A percentile compares a stretch with the other conserved stretches of the same genome.
Evolutionary conservation across 2,113 vertebrate genomes (phyloP).

Genomic region (Orientallactaga bullata): DNA sequence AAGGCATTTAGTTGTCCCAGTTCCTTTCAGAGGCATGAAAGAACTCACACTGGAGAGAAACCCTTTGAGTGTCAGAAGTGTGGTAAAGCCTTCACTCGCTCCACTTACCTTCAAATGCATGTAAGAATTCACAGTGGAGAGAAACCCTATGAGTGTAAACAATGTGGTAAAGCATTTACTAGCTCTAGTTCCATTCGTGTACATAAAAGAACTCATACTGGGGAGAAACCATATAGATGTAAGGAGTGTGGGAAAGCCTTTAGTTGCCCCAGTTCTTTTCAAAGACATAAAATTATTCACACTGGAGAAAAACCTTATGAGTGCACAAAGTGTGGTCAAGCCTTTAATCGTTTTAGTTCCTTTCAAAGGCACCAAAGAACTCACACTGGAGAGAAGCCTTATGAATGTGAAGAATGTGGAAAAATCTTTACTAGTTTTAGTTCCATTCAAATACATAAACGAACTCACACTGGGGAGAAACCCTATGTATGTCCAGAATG

Average conservation of each 20-base stretch:
- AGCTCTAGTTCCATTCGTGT: background rate
- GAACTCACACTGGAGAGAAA: background rate
- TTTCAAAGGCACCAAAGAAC: background rate
- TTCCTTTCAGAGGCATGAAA: background rate
- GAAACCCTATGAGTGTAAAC: background rate
- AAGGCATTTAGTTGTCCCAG: background rate
- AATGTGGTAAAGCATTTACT: background rate
- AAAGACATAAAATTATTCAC: background rate
- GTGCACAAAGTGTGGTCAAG: background rate
- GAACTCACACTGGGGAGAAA: background rate
- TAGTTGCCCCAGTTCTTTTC: background rate
- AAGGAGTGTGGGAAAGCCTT: background rate
- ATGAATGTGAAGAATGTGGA: background rate
- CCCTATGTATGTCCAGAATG: background rate
- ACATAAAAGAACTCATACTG: background rate
- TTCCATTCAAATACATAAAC: background rate
- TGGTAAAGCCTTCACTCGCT: background rate
- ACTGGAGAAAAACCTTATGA: background rate
- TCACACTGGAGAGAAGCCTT: background rate
- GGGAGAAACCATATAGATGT: background rate
- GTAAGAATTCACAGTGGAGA: background rate
- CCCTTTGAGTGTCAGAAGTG: background rate
- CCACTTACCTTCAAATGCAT: background rate
- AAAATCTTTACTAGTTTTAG: background rate
- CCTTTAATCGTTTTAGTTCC: background rate